Base-by-base conservation (phyloP, 2,797 vertebrate species). In the Ciconia nigra region DNA sequence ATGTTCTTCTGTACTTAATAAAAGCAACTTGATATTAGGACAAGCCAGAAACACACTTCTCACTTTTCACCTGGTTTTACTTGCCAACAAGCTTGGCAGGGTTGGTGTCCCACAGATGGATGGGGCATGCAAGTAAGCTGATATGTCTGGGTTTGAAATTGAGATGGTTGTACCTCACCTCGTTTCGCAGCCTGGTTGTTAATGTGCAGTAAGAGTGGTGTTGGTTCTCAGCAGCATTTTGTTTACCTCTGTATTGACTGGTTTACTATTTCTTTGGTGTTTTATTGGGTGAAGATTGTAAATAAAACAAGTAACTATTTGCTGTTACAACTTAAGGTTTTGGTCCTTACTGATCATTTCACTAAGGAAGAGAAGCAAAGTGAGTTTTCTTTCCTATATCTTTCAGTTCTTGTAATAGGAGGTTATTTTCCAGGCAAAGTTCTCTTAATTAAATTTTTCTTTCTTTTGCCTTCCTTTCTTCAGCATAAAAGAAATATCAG, bases 31-130 rank as follows among this genome's bases (percentile, higher is more conserved):
- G 51, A 15, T 82, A 11, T 21, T 61, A 65, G n/a, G 61, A 49
- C 33, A 35, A 46, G 65, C 15, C 69, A 81, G 77, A 63, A 86
- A 25, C 31, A 37, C 11, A 2, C 61, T 77, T 83, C 69, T 88
- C 17, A 13, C 33, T 84, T 94, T 73, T 70, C 83, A 52, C 52
- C 70, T 81, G 52, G 24, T 33, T 87, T 37, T 47, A 15, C 16
- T n/a, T 20, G 8, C 28, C 35, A 49, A 42, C 33, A 4, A 28
- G 52, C 42, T 78, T 44, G 78, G 57, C 41, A 29, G 69, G n/a
- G 28, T 21, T 0, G 0, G 15, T 52, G 61, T 92, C 66, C 44
- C 29, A 3, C 22, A 25, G 77, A 18, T 1, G 51, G 49, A 22
- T 10, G 35, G 47, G 54, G 13, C 9, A 9, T 17, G 46, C 13